These are phyloP conservation scores for Rhogogaster chlorosoma DNA, from an alignment of 2,888 invertebrate species.

Conservation along the genomic window DNA sequence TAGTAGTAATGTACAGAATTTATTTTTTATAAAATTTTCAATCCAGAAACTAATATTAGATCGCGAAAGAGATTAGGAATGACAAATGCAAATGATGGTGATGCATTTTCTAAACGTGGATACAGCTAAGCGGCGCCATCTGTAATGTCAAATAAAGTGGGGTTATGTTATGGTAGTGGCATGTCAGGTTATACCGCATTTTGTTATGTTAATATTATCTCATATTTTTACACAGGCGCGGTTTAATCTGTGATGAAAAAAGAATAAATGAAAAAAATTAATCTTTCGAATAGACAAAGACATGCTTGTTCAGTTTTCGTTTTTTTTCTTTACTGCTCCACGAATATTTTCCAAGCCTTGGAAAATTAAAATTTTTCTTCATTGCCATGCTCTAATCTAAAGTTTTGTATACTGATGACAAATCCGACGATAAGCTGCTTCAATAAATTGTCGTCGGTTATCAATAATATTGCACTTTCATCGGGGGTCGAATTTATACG, in stretches of 20 bases:
- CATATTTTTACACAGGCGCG: neutral
- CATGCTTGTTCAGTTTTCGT: neutral
- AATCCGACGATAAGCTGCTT: no score
- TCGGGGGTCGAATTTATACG: no score
- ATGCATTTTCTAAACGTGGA: conserved; percentile 51
- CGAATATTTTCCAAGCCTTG: neutral
- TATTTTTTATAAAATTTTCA: neutral
- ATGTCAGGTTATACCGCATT: neutral
- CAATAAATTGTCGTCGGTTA: no score
- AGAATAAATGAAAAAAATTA: no score
- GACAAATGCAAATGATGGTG: conserved; percentile 53
- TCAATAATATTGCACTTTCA: no score
- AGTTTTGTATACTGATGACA: neutral
- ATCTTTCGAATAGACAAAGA: no score
- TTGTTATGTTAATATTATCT: neutral
- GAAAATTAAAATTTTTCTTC: neutral
- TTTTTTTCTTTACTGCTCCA: no score
- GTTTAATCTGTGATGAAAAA: neutral
- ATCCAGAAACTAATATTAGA: conserved; percentile 43
- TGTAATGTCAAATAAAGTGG: conserved; percentile 22
- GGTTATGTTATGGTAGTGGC: conserved; percentile 10
- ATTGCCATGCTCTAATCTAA: neutral
- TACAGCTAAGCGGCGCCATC: conserved; percentile 39
- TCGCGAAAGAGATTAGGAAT: conserved; percentile 42
- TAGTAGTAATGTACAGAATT: neutral